phyloP scores from a whole-genome alignment of 2,888 invertebrate genomes.

The Trissoscelio sp. region DNA sequence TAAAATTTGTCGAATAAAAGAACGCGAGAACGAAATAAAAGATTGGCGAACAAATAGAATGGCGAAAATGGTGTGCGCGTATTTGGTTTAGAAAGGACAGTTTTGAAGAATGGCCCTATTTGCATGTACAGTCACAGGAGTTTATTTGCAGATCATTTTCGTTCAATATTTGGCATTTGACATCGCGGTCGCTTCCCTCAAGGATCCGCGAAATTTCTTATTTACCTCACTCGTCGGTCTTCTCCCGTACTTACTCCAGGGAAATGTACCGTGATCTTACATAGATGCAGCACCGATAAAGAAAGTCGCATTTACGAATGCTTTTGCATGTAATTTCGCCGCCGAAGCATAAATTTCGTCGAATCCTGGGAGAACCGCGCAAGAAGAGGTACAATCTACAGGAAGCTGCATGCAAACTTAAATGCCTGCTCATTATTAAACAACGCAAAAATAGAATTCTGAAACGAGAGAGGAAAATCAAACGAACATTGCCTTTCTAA shows the following conservation, averaged over 20 bases:
- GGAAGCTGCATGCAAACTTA: conserved; percentile 44
- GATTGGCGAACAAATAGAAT: background rate
- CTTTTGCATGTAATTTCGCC: conserved; percentile 68
- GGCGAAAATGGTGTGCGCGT: background rate
- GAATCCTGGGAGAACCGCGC: conserved; percentile 50
- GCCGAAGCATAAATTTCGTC: conserved; percentile 65
- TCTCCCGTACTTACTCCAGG: conserved; percentile 56
- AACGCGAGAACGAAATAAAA: background rate
- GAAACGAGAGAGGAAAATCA: conserved; percentile 7
- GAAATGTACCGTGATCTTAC: conserved; percentile 68
- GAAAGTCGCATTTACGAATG: conserved; percentile 66
- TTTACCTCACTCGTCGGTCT: conserved; percentile 58
- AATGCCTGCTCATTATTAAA: conserved; percentile 53
- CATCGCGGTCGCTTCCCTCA: conserved; percentile 56
- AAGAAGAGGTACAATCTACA: conserved; percentile 38
- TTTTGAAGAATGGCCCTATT: conserved; percentile 28
- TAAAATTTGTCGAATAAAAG: background rate
- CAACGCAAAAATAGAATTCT: conserved; percentile 42
- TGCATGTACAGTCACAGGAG: background rate
- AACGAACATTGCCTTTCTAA: conserved; percentile 2
- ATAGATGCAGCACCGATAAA: conserved; percentile 62
- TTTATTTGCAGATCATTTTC: conserved; percentile 59
- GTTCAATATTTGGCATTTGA: conserved; percentile 64
- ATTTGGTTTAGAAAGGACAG: conserved; percentile 24
- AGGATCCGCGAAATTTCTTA: conserved; percentile 66